These are phyloP conservation scores for Ailuropoda melanoleuca DNA, from an alignment of 2,113 vertebrate genomes.

Conservation along the genomic window DNA sequence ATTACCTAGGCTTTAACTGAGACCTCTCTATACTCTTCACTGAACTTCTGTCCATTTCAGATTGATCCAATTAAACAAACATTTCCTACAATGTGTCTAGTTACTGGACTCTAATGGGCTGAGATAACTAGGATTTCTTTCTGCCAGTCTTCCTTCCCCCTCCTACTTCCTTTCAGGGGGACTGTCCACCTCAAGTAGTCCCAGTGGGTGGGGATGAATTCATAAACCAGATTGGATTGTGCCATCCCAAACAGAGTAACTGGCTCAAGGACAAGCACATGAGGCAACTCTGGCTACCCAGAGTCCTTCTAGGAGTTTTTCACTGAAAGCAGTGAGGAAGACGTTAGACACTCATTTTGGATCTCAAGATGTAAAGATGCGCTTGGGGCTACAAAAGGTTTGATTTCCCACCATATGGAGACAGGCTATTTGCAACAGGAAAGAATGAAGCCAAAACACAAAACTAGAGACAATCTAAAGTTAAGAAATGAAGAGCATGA, in stretches of 20 bases:
- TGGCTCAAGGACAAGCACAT: not conserved
- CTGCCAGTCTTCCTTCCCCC: not conserved
- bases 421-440: not conserved
- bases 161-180: not conserved
- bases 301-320: not conserved
- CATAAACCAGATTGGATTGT: not conserved
- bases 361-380: not conserved
- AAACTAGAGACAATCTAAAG: not conserved
- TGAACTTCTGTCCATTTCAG: not conserved
- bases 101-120: not conserved
- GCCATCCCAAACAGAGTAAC: not conserved
- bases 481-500: not conserved
- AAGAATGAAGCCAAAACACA: conserved; percentile 14
- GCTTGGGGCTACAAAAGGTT: not conserved
- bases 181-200: not conserved
- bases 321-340: not conserved
- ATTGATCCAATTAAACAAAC: not conserved
- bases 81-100: not conserved
- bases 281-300: not conserved
- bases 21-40: not conserved
- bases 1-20: not conserved
- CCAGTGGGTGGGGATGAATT: not conserved
- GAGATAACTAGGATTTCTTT: not conserved
- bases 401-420: not conserved
- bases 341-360: not conserved